Percentiles rank a stretch among this genome's conserved stretches.
phyloP scores from a whole-genome alignment of 1,140 invertebrate species.

The honey bee (Apis mellifera) region DNA sequence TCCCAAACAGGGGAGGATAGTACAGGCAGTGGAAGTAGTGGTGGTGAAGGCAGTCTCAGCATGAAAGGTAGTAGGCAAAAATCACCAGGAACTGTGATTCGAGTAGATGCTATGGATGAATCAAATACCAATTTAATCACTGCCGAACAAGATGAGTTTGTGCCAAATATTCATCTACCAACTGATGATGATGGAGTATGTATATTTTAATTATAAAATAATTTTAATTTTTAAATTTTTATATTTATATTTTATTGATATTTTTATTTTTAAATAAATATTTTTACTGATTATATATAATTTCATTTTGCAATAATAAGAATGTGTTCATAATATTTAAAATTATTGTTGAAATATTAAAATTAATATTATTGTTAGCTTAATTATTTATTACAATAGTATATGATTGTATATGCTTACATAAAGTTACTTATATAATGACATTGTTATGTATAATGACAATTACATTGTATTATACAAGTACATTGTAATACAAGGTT shows the following conservation, averaged over 20 bases:
- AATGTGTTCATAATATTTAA: background rate
- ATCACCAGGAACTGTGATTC: constrained; percentile 76
- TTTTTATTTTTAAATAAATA: constrained; percentile 6
- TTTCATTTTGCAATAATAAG: background rate
- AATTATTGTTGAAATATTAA: background rate
- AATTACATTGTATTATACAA: constrained; percentile 40
- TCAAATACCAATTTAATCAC: constrained; percentile 72
- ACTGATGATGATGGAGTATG: constrained; percentile 77
- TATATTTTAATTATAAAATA: constrained; percentile 19
- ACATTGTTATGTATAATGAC: constrained; percentile 26
- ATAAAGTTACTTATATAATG: constrained; percentile 57
- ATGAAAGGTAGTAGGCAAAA: constrained; percentile 71
- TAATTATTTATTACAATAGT: background rate
- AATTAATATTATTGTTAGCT: constrained; percentile 8
- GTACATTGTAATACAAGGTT: constrained; percentile 25
- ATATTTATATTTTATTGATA: background rate
- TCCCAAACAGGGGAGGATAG: constrained; percentile 76
- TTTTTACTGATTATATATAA: background rate
- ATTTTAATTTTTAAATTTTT: background rate
- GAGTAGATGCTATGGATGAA: constrained; percentile 76
- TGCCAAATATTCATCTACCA: constrained; percentile 74
- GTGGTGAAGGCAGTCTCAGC: constrained; percentile 66
- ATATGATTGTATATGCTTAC: constrained; percentile 40
- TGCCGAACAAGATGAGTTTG: constrained; percentile 75
- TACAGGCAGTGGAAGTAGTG: constrained; percentile 71